A percentile compares a stretch with the other conserved stretches of the same genome.
phyloP scores from a whole-genome alignment of 1,140 invertebrate species.

The Drosophila sp. region DNA sequence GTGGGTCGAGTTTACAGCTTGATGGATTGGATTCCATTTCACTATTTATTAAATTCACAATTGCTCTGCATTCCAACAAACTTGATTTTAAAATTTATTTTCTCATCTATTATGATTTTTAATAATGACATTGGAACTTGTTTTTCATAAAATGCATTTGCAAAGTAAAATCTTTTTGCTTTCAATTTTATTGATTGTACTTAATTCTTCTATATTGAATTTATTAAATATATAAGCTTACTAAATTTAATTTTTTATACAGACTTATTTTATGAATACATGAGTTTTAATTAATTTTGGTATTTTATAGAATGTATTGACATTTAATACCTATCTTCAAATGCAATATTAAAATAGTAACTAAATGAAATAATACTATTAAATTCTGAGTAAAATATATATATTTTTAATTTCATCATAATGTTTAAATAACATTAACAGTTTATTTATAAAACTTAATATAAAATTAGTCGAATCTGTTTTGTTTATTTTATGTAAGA shows the following conservation, averaged over 20 bases:
- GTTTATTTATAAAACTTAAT: no score
- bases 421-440: no score
- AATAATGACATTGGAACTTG: not conserved
- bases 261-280: no score
- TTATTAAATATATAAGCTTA: no score
- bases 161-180: no score
- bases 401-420: no score
- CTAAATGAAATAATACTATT: not conserved
- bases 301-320: not conserved
- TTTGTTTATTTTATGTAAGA: no score
- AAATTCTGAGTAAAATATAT: not conserved
- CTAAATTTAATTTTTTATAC: no score
- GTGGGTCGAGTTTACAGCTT: conserved; percentile 13
- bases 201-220: no score
- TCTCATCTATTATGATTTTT: not conserved
- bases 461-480: no score
- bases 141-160: no score
- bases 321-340: not conserved
- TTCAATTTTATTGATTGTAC: no score
- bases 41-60: conserved; percentile 28
- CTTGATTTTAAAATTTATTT: conserved; percentile 5
- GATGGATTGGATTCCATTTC: conserved; percentile 33
- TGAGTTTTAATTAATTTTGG: not conserved
- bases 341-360: not conserved
- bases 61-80: not conserved